Evolutionary conservation across 2,888 invertebrate species (phyloP), one percentile per base, ranked within the genome.

Genomic region (Cataglyphis rosenhaueri): DNA sequence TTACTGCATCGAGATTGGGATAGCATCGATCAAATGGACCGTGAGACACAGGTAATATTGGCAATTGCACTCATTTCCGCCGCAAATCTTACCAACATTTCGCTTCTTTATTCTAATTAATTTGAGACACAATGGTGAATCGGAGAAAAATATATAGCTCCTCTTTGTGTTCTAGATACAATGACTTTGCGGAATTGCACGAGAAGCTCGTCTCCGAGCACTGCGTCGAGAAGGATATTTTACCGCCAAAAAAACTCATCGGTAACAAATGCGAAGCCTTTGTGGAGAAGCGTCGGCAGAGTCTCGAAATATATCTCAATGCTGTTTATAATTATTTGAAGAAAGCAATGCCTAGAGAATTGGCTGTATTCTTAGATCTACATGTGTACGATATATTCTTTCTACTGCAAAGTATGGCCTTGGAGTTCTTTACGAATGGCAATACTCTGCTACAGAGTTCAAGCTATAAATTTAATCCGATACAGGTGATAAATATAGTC

Each of bases 181-280:
- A 96, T 93, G 98, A 99, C 91, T 99, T 99, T 95, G 97, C 96
- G 87, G 97, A 98, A 81, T 95, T 99, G 18, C 98, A 99, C 94
- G 97, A 98, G 75, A 96, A 96, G 92, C 95, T 99, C n/a, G 97
- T 98, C 0, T 94, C 95, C 3, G 97, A 97, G 91, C 97, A 97
- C 94, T 97, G 97, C 73, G 96, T 98, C 4, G 96, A 97, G 9
- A 98, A 97, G 93, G 98, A 98, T 91, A 95, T 98, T 83, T 95
- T 99, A 21, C 99, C 99, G 15, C 98, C 98, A 0, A 99, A 99
- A 95, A 99, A 98, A 95, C 96, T 98, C 4, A 97, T 99, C 91
- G 97, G 99, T 0, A 99, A 98, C 93, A 98, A 97, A 94, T 97
- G 97, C 86, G 97, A 98, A 0, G 95, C 96, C 81, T 99, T 99